phyloP scores from a whole-genome alignment of 2,888 invertebrate genomes.

The Nomada ruficornis region DNA sequence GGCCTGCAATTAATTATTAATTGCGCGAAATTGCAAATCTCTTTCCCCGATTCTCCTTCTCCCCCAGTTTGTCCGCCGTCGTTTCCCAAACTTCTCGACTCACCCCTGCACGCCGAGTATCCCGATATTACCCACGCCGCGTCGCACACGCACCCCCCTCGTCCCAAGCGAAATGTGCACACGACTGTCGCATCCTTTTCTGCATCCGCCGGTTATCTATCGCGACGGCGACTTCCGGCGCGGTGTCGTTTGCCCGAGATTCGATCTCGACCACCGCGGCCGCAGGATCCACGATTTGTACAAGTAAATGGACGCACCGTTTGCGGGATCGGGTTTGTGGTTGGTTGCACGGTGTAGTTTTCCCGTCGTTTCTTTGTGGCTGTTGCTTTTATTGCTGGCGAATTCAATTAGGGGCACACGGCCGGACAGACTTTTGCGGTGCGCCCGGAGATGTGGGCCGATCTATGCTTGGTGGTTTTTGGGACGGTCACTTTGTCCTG shows the following conservation, averaged over 20 bases:
- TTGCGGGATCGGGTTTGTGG: conserved; percentile 21
- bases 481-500: not conserved
- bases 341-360: conserved; percentile 1
- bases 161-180: conserved; percentile 28
- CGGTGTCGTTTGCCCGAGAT: conserved; percentile 19
- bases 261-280: conserved; percentile 13
- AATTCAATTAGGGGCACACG: conserved; percentile 6
- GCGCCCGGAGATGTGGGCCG: not conserved
- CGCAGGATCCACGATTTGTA: conserved; percentile 22
- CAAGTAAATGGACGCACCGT: conserved; percentile 7
- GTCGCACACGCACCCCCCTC: not conserved
- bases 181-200: conserved; percentile 40
- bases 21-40: not conserved
- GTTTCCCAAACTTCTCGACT: not conserved
- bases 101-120: not conserved
- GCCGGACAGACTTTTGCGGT: not conserved
- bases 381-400: conserved; percentile 18
- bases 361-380: conserved; percentile 1
- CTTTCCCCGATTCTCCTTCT: not conserved
- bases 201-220: conserved; percentile 29
- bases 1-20: not conserved
- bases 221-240: conserved; percentile 48
- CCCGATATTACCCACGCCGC: too few relatives aligned
- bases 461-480: not conserved
- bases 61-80: not conserved